Evolutionary conservation across 2,888 invertebrate species (phyloP), one percentile per base, ranked within the genome.

Genomic region (Villa cingulata): DNA sequence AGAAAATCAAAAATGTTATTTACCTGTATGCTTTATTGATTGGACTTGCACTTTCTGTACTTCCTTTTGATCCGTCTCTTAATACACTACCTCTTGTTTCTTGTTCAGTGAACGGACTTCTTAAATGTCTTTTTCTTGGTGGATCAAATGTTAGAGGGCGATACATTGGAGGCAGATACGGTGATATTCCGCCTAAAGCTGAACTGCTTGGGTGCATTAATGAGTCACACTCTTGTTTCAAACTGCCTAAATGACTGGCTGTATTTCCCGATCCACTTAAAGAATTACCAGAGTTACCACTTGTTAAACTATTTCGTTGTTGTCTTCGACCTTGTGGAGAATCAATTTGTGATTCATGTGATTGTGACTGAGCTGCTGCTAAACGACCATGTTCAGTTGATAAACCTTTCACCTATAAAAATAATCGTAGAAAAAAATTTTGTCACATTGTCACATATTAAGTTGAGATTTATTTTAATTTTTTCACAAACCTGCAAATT

Each of bases 401-500:
- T 62, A 84, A 70, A 54, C 84, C 84, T 70, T 84, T 84, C 42
- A 84, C 83, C 81, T 82, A 59, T 6, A 63, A 52, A 41, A 10
- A 59, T 52, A 48, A 39, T 9, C 2, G 27, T n/a, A n/a, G n/a
- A 38, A 40, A 1, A 40, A 43, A 46, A 46, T 29, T 6, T 19
- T 34, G 38, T 49, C 12, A 23, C 44, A 39, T 48, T 41, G 27
- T 27, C 23, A 27, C 37, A n/a, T n/a, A n/a, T n/a, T n/a, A n/a
- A n/a, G n/a, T n/a, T n/a, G n/a, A n/a, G n/a, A n/a, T 4, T 38
- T 36, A 40, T 43, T 27, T n/a, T 15, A 37, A 23, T 45, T 37
- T 37, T 5, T 12, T 14, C 19, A 41, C 59, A 57, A 60, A 86
- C 87, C 79, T 89, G 89, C 62, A 89, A 76, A 70, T 85, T 86